Evolutionary conservation across 2,113 vertebrate species (phyloP).

Genomic region (Panthera leo): DNA sequence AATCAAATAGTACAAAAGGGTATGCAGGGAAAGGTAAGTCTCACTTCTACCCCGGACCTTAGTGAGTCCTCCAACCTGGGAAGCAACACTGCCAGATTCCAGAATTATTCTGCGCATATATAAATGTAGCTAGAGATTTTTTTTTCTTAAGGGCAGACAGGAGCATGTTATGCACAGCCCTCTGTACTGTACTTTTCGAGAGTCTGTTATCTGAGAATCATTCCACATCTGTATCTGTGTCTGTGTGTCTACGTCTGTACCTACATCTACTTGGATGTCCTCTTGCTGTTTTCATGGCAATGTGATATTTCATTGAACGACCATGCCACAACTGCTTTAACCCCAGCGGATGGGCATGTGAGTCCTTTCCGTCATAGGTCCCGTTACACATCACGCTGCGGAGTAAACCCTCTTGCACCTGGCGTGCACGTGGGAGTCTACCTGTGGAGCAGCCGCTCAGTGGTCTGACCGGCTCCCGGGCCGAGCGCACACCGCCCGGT

Average conservation of each 20-base stretch:
- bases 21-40: neutral
- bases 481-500: neutral
- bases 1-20: neutral
- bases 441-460: no score
- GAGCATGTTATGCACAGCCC: neutral
- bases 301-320: neutral
- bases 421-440: fast-evolving
- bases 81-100: neutral
- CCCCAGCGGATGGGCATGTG: neutral
- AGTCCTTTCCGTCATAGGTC: neutral
- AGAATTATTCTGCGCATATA: neutral
- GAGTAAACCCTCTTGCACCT: neutral
- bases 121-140: neutral
- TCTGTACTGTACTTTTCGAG: neutral
- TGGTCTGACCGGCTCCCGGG: neutral
- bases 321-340: neutral
- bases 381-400: neutral
- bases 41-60: neutral
- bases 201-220: neutral
- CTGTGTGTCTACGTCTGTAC: no score
- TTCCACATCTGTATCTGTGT: neutral
- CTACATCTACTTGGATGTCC: neutral
- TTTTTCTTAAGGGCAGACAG: neutral
- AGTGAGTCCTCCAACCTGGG: neutral
- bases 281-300: neutral